Evolutionary conservation across 2,113 vertebrate genomes (phyloP).

Genomic region (Etia nguti): DNA sequence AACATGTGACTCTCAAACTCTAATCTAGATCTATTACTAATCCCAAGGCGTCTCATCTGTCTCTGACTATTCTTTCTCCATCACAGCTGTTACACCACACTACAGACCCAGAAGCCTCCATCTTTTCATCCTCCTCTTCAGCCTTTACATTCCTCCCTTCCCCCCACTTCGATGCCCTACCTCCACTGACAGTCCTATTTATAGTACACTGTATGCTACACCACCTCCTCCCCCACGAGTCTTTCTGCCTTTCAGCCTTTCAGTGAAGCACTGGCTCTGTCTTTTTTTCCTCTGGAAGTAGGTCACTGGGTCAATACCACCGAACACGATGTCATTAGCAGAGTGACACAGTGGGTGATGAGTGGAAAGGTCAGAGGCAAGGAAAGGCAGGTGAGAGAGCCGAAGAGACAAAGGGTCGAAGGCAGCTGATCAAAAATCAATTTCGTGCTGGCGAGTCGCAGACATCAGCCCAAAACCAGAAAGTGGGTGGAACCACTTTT

Average conservation of each 20-base stretch:
- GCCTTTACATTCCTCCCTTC: constrained; percentile 18
- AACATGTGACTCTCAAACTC: background rate
- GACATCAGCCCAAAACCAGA: background rate
- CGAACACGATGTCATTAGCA: constrained; percentile 40
- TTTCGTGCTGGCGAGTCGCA: background rate
- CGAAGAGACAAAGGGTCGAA: background rate
- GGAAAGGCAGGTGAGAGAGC: background rate
- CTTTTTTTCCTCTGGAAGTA: constrained; percentile 48
- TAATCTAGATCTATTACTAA: constrained; percentile 1
- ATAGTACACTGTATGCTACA: constrained; percentile 53
- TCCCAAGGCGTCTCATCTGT: background rate
- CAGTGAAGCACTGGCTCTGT: constrained; percentile 18
- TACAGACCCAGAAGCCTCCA: background rate
- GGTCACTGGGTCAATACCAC: constrained; percentile 65
- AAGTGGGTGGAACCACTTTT: background rate
- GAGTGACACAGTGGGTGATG: constrained; percentile 23
- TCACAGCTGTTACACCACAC: constrained; percentile 11
- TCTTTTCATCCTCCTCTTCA: constrained; percentile 23
- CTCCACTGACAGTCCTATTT: constrained; percentile 64
- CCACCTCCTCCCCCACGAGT: constrained; percentile 4
- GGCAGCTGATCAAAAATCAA: background rate
- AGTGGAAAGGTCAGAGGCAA: constrained; percentile 5
- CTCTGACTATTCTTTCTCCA: background rate
- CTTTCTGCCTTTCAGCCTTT: constrained; percentile 14
- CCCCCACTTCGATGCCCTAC: constrained; percentile 27